Conservation (phyloP, 2,888 invertebrate species). For the Caenorhabditis afra region DNA sequence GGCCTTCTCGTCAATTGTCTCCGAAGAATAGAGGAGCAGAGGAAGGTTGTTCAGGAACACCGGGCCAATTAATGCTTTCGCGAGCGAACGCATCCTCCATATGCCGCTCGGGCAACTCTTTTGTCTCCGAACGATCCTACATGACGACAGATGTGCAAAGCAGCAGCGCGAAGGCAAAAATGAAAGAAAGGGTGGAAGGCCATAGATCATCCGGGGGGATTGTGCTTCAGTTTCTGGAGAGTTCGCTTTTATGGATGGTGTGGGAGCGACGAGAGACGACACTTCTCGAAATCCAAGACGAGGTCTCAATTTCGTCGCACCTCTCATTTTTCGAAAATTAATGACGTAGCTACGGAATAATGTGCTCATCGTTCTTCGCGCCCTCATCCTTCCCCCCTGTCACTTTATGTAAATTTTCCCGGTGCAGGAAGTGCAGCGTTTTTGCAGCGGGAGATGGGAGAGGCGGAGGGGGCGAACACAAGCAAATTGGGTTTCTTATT, state of each 20-base stretch:
- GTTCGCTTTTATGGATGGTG: too few relatives aligned
- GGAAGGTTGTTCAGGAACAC: slow-evolving; percentile 24
- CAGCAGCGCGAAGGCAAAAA: not conserved
- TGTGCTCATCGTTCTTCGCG: too few relatives aligned
- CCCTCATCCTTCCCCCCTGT: not conserved
- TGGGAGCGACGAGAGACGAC: too few relatives aligned
- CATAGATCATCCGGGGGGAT: not conserved
- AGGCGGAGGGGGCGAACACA: not conserved
- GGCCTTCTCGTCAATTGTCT: slow-evolving; percentile 15
- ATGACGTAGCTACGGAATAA: not conserved
- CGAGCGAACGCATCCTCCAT: slow-evolving; percentile 30
- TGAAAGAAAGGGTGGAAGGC: not conserved
- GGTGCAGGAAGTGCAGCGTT: not conserved
- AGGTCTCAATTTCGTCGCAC: not conserved
- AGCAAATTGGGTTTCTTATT: slow-evolving; percentile 2
- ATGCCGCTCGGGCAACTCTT: slow-evolving; percentile 42
- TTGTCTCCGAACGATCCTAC: slow-evolving; percentile 27
- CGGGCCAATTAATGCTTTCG: slow-evolving; percentile 34
- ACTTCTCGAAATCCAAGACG: too few relatives aligned
- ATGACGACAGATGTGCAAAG: slow-evolving; percentile 43
- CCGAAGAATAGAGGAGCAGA: slow-evolving; percentile 17
- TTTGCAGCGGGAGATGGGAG: slow-evolving; percentile 3
- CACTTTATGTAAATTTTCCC: slow-evolving; percentile 17
- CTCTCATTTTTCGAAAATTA: not conserved
- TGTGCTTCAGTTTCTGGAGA: not conserved